phyloP scores from a whole-genome alignment of 2,113 vertebrate species.

The Cacatua alba region DNA sequence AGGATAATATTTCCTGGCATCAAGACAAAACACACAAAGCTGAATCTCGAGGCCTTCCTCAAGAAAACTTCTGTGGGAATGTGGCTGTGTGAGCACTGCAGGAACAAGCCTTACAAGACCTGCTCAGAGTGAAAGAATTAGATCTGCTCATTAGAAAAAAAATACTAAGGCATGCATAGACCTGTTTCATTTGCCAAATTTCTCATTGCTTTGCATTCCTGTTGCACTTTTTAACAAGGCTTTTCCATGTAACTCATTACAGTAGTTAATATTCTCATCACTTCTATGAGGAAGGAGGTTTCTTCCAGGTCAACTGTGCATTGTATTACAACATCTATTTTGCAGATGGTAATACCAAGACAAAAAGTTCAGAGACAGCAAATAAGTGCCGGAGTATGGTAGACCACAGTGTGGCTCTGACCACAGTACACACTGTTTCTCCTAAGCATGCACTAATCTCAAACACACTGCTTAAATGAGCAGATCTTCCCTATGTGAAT shows the following conservation, averaged over 20 bases:
- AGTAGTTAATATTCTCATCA: background rate
- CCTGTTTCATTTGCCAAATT: background rate
- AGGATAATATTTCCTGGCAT: slow-evolving; percentile 36
- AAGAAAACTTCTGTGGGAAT: slow-evolving; percentile 6
- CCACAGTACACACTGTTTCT: background rate
- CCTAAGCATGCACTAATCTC: background rate
- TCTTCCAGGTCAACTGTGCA: background rate
- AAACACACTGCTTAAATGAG: background rate
- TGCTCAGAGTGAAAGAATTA: background rate
- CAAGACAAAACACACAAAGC: slow-evolving; percentile 8
- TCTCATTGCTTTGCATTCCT: background rate
- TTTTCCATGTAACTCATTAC: background rate
- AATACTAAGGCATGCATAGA: background rate
- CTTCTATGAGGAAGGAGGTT: background rate
- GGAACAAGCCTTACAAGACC: background rate
- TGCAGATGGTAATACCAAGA: background rate
- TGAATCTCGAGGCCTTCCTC: background rate
- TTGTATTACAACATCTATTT: background rate
- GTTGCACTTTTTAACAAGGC: background rate
- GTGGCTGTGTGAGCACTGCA: slow-evolving; percentile 28
- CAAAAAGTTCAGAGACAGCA: background rate
- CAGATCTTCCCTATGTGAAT: background rate
- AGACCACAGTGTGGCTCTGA: background rate
- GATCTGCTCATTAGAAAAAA: background rate
- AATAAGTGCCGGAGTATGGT: background rate